Conservation (phyloP, 2,888 invertebrate genomes). For the Heliconius ismenius region DNA sequence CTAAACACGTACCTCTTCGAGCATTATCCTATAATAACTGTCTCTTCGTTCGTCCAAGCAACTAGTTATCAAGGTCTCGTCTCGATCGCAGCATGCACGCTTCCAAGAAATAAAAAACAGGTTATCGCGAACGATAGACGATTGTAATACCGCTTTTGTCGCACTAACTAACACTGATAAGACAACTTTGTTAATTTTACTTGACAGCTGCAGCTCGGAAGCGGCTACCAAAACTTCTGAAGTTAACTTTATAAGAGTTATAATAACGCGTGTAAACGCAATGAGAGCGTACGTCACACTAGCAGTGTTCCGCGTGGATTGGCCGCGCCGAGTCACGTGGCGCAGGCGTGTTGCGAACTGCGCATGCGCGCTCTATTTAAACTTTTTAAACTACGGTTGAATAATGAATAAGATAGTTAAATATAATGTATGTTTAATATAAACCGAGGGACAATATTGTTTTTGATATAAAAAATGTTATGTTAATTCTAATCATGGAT, state of each 20-base stretch:
- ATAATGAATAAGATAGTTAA: not conserved
- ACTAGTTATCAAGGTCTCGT: slow-evolving; percentile 82
- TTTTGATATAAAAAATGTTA: too few species aligned
- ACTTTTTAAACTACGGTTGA: slow-evolving; percentile 2
- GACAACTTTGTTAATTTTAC: slow-evolving; percentile 24
- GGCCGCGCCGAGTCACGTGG: slow-evolving; percentile 65
- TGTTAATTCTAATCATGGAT: too few species aligned
- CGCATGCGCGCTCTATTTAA: slow-evolving; percentile 63
- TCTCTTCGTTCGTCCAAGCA: slow-evolving; percentile 77
- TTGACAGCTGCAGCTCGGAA: slow-evolving; percentile 36
- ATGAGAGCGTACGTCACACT: slow-evolving; percentile 60
- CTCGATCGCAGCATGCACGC: slow-evolving; percentile 71
- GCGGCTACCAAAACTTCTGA: slow-evolving; percentile 49
- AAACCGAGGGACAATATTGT: too few species aligned
- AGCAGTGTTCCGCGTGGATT: slow-evolving; percentile 61
- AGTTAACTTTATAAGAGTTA: slow-evolving; percentile 55
- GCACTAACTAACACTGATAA: slow-evolving; percentile 45
- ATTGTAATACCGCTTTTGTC: slow-evolving; percentile 48
- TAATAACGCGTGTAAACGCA: slow-evolving; percentile 58
- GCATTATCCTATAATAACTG: slow-evolving; percentile 80
- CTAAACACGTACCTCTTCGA: slow-evolving; percentile 79
- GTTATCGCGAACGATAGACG: slow-evolving; percentile 60
- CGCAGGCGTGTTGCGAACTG: slow-evolving; percentile 60
- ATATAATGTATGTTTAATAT: too few species aligned
- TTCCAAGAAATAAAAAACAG: slow-evolving; percentile 76